These are phyloP conservation scores for Steatocranus sp. DNA, from an alignment of 2,797 vertebrate species.

Conservation along the genomic window DNA sequence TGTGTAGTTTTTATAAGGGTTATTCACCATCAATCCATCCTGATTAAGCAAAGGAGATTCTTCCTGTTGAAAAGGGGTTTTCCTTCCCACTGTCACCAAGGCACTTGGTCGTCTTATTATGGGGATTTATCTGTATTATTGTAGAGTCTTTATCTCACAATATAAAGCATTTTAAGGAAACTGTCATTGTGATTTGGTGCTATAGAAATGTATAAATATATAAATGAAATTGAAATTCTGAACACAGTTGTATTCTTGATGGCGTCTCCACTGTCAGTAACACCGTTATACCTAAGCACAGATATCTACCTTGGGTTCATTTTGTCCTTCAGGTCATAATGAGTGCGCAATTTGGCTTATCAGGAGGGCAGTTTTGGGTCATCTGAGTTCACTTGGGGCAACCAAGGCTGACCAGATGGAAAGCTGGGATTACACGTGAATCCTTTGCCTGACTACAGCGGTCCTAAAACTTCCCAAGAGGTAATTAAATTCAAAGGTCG, in stretches of 20 bases:
- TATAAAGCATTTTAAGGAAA: neutral
- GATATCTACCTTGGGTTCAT: neutral
- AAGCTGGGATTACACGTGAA: neutral
- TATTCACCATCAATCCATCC: neutral
- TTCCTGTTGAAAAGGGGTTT: fast-evolving
- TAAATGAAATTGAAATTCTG: neutral
- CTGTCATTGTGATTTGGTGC: neutral
- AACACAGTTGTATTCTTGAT: neutral
- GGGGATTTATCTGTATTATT: neutral
- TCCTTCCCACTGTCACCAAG: neutral
- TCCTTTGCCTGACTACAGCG: neutral
- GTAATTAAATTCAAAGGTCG: neutral
- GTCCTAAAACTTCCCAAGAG: neutral
- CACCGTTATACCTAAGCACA: neutral
- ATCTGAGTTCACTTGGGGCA: neutral
- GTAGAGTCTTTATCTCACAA: neutral
- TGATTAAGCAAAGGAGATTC: neutral
- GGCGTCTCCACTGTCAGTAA: neutral
- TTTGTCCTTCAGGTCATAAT: neutral
- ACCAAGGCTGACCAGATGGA: neutral
- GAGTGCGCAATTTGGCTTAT: neutral
- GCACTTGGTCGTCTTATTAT: neutral
- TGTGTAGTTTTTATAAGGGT: fast-evolving
- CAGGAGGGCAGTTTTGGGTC: neutral
- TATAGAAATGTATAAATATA: neutral